A percentile compares a stretch with the other conserved stretches of the same genome.
phyloP scores from a whole-genome alignment of 2,113 vertebrate species.

The Zeus faber region DNA sequence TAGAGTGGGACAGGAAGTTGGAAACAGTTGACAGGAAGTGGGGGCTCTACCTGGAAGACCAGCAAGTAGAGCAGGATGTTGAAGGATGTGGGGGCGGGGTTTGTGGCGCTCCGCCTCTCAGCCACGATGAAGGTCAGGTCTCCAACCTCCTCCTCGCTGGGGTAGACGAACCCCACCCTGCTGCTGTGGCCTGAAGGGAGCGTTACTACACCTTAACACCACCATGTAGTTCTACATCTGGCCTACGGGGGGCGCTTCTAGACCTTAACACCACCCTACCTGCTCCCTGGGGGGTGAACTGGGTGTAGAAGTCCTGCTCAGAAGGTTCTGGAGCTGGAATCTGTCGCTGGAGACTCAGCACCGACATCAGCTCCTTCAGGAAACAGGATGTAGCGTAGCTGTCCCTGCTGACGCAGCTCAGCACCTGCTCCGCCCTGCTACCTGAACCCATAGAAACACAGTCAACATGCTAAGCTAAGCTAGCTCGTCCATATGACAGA shows the following conservation, averaged over 20 bases:
- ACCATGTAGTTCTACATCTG: constrained; percentile 98
- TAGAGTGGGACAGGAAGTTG: not conserved
- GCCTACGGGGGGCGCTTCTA: constrained; percentile 71
- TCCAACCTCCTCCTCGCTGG: constrained; percentile 95
- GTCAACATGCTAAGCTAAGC: too few relatives aligned
- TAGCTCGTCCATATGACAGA: too few relatives aligned
- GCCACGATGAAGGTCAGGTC: constrained; percentile 92
- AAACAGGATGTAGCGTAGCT: constrained; percentile 90
- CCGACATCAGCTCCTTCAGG: constrained; percentile 94
- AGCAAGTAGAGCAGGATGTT: constrained; percentile 92
- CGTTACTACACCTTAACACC: constrained; percentile 56
- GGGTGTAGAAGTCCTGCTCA: constrained; percentile 94
- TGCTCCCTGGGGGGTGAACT: constrained; percentile 76
- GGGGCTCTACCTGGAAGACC: constrained; percentile 86
- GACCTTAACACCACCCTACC: not conserved
- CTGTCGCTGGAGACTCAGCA: constrained; percentile 84
- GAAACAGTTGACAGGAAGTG: not conserved
- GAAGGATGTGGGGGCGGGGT: constrained; percentile 62
- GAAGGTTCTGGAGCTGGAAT: constrained; percentile 89
- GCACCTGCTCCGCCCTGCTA: constrained; percentile 79
- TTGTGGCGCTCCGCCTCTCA: constrained; percentile 80
- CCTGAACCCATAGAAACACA: constrained; percentile 60
- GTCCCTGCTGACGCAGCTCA: constrained; percentile 91
- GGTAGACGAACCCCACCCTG: constrained; percentile 94
- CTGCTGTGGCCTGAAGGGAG: constrained; percentile 88